Evolutionary conservation across 2,113 vertebrate genomes (phyloP).

Genomic region (Psittacula cyanocephala): DNA sequence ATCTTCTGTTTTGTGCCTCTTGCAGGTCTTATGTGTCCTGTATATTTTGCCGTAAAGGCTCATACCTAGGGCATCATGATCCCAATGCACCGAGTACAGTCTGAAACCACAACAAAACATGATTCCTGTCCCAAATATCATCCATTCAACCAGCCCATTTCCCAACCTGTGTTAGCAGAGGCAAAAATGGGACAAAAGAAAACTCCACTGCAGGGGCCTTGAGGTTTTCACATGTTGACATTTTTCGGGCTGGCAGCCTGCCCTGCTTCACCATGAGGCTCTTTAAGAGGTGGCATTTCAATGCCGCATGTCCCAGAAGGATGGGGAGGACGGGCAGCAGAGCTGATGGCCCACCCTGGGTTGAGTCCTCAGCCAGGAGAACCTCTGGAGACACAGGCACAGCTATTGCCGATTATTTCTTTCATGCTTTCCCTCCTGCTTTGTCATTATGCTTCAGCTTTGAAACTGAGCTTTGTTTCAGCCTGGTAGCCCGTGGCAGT

Average conservation of each 20-base stretch:
- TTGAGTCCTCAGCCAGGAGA: not conserved
- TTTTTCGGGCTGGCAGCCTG: slow-evolving; percentile 11
- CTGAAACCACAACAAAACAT: not conserved
- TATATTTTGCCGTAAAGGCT: not conserved
- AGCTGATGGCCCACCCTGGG: slow-evolving; percentile 20
- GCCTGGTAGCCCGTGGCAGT: slow-evolving; percentile 59
- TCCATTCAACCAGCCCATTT: not conserved
- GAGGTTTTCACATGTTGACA: not conserved
- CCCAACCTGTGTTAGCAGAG: not conserved
- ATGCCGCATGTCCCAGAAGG: not conserved
- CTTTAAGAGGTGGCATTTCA: slow-evolving; percentile 55
- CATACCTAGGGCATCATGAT: rapidly evolving
- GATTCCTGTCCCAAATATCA: not conserved
- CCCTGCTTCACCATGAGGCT: not conserved
- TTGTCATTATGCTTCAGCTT: slow-evolving; percentile 36
- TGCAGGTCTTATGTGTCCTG: not conserved
- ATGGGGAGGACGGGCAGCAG: not conserved
- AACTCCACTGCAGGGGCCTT: not conserved
- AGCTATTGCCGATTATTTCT: not conserved
- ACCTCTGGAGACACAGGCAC: not conserved
- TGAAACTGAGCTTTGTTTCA: slow-evolving; percentile 67
- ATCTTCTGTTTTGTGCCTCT: not conserved
- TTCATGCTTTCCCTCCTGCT: slow-evolving; percentile 32
- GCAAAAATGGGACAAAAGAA: not conserved
- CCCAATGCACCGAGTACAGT: rapidly evolving